Conservation (phyloP, 2,888 invertebrate genomes). For the Sarcophaga caerulescens region DNA sequence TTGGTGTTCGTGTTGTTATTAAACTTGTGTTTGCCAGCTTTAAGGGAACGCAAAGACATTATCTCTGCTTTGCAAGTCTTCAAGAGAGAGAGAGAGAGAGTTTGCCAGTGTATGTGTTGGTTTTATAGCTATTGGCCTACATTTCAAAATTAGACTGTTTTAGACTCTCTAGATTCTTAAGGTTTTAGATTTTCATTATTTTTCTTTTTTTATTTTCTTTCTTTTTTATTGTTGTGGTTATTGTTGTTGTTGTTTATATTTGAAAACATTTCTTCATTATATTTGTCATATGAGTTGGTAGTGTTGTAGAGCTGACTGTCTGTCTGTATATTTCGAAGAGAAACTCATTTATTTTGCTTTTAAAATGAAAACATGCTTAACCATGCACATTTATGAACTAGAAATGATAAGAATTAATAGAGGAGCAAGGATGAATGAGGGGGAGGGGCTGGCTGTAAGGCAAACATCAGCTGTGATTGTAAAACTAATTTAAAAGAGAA, state of each 20-base stretch:
- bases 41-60: constrained; percentile 28
- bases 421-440: neutral
- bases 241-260: neutral
- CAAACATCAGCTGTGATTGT: neutral
- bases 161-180: neutral
- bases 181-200: too few relatives aligned
- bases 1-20: neutral
- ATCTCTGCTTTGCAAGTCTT: neutral
- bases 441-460: too few relatives aligned
- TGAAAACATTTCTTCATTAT: neutral
- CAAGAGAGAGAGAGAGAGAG: too few relatives aligned
- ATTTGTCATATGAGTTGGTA: constrained; percentile 31
- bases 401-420: constrained; percentile 6
- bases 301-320: too few relatives aligned
- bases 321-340: neutral
- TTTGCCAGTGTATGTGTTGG: neutral
- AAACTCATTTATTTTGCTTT: constrained; percentile 26
- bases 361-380: constrained; percentile 29
- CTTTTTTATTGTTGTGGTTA: neutral
- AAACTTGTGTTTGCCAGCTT: constrained; percentile 4
- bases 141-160: constrained; percentile 38
- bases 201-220: neutral
- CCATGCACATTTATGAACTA: constrained; percentile 47
- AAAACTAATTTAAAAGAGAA: neutral
- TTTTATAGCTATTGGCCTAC: constrained; percentile 53